A percentile compares a stretch with the other conserved stretches of the same genome.
These are phyloP conservation scores for Pangasius mekongensis DNA, from an alignment of 2,797 vertebrate species.

Conservation along the genomic window DNA sequence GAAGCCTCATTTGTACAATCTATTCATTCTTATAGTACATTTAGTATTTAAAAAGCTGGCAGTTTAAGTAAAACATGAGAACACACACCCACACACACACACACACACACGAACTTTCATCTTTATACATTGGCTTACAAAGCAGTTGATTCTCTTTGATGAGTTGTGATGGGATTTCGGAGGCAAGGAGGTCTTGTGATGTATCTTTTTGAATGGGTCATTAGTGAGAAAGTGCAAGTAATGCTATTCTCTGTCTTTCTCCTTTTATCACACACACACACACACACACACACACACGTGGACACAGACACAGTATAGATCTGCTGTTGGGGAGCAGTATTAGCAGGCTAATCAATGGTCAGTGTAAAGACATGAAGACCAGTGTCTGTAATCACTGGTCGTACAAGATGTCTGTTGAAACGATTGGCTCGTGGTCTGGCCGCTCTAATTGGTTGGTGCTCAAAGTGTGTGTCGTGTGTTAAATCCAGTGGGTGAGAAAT, in stretches of 20 bases:
- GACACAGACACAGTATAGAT: conserved; percentile 67
- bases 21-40: not conserved
- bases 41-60: not conserved
- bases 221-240: conserved; percentile 16
- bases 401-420: conserved; percentile 68
- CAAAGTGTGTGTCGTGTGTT: conserved; percentile 6
- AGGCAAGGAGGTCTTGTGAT: conserved; percentile 3
- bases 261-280: not conserved
- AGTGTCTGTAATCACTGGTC: conserved; percentile 76
- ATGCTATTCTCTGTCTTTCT: conserved; percentile 44
- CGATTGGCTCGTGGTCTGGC: conserved; percentile 38
- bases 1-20: not conserved
- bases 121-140: conserved; percentile 15
- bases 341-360: conserved; percentile 74
- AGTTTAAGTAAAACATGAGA: conserved; percentile 1
- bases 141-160: conserved; percentile 33
- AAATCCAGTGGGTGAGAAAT: not conserved
- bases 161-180: conserved; percentile 10
- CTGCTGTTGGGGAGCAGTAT: conserved; percentile 76
- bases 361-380: conserved; percentile 72
- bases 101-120: not conserved
- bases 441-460: conserved; percentile 35
- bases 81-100: not conserved
- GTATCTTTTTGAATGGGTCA: not conserved
- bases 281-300: not conserved